Evolutionary conservation across 2,888 invertebrate species (phyloP), one percentile per base, ranked within the genome.

Genomic region (Coremacera marginata): DNA sequence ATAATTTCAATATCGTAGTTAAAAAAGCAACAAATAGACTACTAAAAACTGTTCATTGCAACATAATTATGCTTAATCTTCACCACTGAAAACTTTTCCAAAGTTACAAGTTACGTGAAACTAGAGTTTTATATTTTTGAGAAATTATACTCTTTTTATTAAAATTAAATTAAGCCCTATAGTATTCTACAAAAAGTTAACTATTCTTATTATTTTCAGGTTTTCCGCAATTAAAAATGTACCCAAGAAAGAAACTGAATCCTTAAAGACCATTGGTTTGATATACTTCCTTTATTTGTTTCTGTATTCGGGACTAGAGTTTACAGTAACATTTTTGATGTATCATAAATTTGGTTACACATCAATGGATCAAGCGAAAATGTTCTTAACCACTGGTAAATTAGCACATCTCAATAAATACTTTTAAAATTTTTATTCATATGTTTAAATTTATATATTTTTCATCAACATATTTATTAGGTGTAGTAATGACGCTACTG

Each of bases 361-460:
- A 75, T 96, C 98, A 65, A 96, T 98, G 95, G 95, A 98, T 89
- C 99, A 99, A 90, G 99, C 99, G 7, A 96, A 95, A 92, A 98
- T 99, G 96, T 99, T 98, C 89, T 92, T 98, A 84, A 94, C 94
- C 75, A 96, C 98, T 85, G 99, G 98, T 90, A 88, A 25, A 22
- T 5, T 31, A 27, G 3, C 37, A 65, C 0, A 63, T 31, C 31
- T 31, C 5, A 31, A n/a, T 60, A n/a, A 68, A 62, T 37, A 7
- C 25, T 14, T 5, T 73, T 9, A n/a, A 11, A 7, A 70, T 83
- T 83, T 22, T 79, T 7, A n/a, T n/a, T n/a, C n/a, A n/a, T n/a
- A n/a, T n/a, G n/a, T n/a, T n/a, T n/a, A n/a, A n/a, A n/a, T n/a
- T n/a, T n/a, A n/a, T n/a, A n/a, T n/a, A 44, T 14, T 44, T 44